Conservation (phyloP, 2,797 vertebrate genomes). For the Phaenicophaeus curvirostris region DNA sequence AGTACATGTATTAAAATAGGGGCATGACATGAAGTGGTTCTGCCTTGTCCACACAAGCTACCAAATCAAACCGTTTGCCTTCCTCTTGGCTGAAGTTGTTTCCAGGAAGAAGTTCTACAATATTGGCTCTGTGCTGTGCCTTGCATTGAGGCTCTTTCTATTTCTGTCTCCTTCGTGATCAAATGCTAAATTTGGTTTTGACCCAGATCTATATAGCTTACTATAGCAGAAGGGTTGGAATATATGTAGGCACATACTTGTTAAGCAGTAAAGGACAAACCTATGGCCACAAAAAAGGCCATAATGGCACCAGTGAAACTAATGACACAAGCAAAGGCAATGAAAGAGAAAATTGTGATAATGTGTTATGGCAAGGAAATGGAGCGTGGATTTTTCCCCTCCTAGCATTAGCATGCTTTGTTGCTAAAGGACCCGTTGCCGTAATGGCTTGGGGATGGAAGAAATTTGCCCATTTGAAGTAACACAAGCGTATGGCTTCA, state of each 20-base stretch:
- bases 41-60: rapidly evolving
- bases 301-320: background rate
- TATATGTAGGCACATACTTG: background rate
- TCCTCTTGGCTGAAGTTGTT: background rate
- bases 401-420: background rate
- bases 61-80: background rate
- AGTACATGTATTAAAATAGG: background rate
- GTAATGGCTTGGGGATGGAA: background rate
- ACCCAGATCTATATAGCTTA: background rate
- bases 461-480: background rate
- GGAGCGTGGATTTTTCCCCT: background rate
- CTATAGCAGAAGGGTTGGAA: background rate
- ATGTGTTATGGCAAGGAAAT: background rate
- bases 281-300: background rate
- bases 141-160: background rate
- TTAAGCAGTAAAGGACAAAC: background rate
- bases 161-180: background rate
- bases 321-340: background rate
- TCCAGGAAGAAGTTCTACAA: background rate
- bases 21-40: background rate
- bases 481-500: background rate
- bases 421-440: background rate
- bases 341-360: background rate
- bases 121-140: background rate
- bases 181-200: background rate